A percentile compares a stretch with the other conserved stretches of the same genome.
Conservation (phyloP, 2,888 invertebrate species). For the Apamea crenata region DNA sequence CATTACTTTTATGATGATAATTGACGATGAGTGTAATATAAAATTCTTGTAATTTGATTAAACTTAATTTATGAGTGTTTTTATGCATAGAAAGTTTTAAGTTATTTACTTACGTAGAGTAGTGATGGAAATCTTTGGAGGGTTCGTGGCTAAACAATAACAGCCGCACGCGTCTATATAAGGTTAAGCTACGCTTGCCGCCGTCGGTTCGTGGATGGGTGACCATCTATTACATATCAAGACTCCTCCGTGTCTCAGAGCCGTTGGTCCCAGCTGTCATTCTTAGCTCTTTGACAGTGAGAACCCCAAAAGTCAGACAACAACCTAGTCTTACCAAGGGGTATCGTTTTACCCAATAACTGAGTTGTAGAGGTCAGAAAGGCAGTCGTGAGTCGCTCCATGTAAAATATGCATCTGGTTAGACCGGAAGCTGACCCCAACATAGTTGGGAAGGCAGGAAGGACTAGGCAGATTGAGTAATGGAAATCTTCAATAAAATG, state of each 20-base stretch:
- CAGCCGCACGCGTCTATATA: too few species aligned
- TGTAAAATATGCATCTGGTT: too few species aligned
- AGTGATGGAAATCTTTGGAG: background rate
- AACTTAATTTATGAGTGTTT: slow-evolving; percentile 14
- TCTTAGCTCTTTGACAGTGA: too few species aligned
- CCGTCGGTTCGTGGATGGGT: background rate
- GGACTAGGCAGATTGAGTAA: background rate
- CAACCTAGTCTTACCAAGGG: too few species aligned
- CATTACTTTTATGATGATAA: slow-evolving; percentile 36
- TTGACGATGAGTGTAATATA: slow-evolving; percentile 18
- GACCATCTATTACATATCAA: background rate
- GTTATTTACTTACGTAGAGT: background rate
- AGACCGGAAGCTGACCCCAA: too few species aligned
- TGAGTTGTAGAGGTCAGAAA: too few species aligned
- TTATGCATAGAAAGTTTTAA: background rate
- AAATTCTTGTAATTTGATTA: slow-evolving; percentile 15
- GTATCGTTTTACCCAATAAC: too few species aligned
- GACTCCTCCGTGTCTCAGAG: background rate
- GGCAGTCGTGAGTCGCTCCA: too few species aligned
- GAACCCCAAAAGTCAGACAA: too few species aligned
- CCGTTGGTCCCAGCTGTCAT: too few species aligned
- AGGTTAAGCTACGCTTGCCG: background rate
- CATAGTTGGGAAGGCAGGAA: background rate
- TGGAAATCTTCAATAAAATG: too few species aligned
- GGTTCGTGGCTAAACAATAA: too few species aligned